Percentiles rank a stretch among this genome's conserved stretches.
Conservation (phyloP, 2,113 vertebrate species). For the Melanerpes aurifrons region DNA sequence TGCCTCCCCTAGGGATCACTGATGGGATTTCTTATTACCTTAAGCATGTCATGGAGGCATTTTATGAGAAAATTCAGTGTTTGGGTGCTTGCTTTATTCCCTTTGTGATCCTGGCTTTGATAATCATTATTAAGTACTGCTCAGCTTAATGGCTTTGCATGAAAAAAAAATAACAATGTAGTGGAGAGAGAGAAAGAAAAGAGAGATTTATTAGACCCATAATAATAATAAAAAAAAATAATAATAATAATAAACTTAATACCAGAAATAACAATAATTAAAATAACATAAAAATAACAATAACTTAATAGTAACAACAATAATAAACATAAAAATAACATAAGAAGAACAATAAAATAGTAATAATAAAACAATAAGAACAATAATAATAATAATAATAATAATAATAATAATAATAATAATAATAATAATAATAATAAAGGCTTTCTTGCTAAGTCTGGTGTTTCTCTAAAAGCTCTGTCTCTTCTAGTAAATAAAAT, state of each 20-base stretch:
- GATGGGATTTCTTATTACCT: slow-evolving; percentile 43
- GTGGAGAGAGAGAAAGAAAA: background rate
- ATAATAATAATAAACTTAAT: too few species aligned
- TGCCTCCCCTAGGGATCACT: slow-evolving; percentile 14
- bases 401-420: too few species aligned
- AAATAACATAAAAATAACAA: too few species aligned
- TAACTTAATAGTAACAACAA: too few species aligned
- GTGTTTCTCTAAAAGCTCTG: slow-evolving; percentile 2
- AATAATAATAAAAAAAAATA: too few species aligned
- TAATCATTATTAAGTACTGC: slow-evolving; percentile 44
- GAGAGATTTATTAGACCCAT: slow-evolving; percentile 23
- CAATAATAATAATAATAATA: too few species aligned
- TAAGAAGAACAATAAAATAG: too few species aligned
- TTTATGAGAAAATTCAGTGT: slow-evolving; percentile 39
- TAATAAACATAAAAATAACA: too few species aligned
- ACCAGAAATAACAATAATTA: too few species aligned
- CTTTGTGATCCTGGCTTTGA: slow-evolving; percentile 35
- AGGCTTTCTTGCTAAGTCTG: background rate
- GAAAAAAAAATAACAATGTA: slow-evolving; percentile 55
- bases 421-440: too few species aligned
- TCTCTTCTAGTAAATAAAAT: background rate
- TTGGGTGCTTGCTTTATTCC: slow-evolving; percentile 39
- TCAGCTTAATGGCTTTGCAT: slow-evolving; percentile 44
- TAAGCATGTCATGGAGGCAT: slow-evolving; percentile 11
- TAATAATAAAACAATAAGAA: background rate